A percentile compares a stretch with the other conserved stretches of the same genome.
Conservation (phyloP, 2,113 vertebrate genomes). For the Trematocara marginatum region DNA sequence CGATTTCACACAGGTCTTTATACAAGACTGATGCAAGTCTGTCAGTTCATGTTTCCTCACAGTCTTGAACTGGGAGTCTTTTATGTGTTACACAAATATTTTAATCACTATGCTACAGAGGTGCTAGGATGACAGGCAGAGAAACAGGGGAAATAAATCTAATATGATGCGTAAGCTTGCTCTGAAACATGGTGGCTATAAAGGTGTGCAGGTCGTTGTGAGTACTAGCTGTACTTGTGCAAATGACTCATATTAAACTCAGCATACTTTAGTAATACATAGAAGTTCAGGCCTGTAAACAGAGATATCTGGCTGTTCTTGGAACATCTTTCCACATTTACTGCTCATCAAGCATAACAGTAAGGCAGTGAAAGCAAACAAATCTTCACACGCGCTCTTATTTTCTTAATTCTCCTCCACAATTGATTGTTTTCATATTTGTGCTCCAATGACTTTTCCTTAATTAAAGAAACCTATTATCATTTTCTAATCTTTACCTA, state of each 20-base stretch:
- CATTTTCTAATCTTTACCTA: not conserved
- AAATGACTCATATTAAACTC: not conserved
- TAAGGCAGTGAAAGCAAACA: not conserved
- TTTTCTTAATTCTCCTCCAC: not conserved
- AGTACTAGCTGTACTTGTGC: not conserved
- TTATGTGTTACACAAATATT: not conserved
- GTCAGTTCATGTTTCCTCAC: not conserved
- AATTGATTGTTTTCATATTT: not conserved
- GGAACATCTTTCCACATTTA: not conserved
- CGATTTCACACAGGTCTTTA: not conserved
- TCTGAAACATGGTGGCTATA: not conserved
- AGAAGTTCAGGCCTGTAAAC: fast-evolving
- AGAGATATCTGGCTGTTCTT: not conserved
- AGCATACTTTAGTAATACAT: not conserved
- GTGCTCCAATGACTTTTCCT: not conserved
- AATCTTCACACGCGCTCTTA: not conserved
- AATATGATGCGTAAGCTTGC: not conserved
- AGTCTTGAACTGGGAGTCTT: not conserved
- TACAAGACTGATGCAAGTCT: not conserved
- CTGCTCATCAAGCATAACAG: not conserved
- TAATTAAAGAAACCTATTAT: not conserved
- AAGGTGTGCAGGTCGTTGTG: not conserved
- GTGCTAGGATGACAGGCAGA: not conserved
- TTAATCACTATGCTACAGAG: not conserved
- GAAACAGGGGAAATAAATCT: not conserved